phyloP scores from a whole-genome alignment of 2,888 invertebrate genomes.

The Carabus problematicus region DNA sequence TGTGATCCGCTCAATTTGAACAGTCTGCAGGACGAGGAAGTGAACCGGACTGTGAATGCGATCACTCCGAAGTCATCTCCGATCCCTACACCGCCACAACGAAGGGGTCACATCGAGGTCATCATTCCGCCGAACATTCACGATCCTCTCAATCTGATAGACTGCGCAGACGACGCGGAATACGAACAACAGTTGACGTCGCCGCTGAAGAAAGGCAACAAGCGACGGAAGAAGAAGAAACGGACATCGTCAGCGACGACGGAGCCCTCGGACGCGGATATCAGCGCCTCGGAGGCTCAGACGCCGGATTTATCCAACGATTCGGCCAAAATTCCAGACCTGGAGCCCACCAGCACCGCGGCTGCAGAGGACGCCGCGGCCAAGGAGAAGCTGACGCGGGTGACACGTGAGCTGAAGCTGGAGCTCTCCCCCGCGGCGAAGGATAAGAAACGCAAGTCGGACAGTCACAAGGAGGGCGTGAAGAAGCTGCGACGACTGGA shows the following conservation, averaged over 20 bases:
- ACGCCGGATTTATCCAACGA: constrained; percentile 56
- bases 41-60: constrained; percentile 82
- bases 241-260: constrained; percentile 60
- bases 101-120: constrained; percentile 81
- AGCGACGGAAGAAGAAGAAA: constrained; percentile 71
- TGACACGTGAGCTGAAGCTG: constrained; percentile 49
- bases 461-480: constrained; percentile 63
- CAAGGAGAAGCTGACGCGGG: constrained; percentile 47
- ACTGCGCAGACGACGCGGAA: constrained; percentile 80
- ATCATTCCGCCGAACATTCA: constrained; percentile 91
- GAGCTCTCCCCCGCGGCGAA: constrained; percentile 57
- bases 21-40: constrained; percentile 84
- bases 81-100: constrained; percentile 80
- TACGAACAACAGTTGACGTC: constrained; percentile 82
- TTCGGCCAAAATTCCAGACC: constrained; percentile 57
- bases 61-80: constrained; percentile 94
- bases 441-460: constrained; percentile 66
- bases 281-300: constrained; percentile 60
- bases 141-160: constrained; percentile 88
- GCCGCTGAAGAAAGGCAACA: constrained; percentile 68
- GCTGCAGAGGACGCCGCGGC: constrained; percentile 54
- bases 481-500: constrained; percentile 73
- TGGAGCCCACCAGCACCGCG: constrained; percentile 11
- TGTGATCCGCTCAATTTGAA: constrained; percentile 94
- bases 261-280: constrained; percentile 56